Evolutionary conservation across 2,113 vertebrate species (phyloP).

Genomic region (Colius striatus): DNA sequence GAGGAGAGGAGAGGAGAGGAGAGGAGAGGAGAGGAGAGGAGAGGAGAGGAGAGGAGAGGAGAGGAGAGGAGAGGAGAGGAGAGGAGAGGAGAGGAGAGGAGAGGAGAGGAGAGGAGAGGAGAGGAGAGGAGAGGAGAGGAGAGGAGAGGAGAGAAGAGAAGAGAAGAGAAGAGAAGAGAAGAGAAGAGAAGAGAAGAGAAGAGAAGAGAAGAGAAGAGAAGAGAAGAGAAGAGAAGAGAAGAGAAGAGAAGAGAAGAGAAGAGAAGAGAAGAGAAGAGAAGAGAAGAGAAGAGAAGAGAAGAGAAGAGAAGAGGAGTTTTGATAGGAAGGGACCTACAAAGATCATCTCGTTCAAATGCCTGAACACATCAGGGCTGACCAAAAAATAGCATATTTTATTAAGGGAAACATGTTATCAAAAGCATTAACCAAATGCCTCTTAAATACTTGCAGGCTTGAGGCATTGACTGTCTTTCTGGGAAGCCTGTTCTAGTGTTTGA

Average conservation of each 20-base stretch:
- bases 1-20: no score
- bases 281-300: background rate
- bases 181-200: no score
- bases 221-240: no score
- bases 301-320: background rate
- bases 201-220: no score
- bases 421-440: background rate
- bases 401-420: background rate
- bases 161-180: no score
- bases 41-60: background rate
- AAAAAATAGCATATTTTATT: background rate
- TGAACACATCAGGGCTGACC: background rate
- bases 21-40: no score
- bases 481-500: background rate
- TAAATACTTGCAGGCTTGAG: background rate
- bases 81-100: no score
- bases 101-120: background rate
- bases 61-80: no score
- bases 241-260: no score
- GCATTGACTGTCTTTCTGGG: background rate
- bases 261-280: no score
- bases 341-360: background rate
- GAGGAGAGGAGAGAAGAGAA: no score
- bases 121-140: no score
- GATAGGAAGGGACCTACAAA: background rate